A percentile compares a stretch with the other conserved stretches of the same genome.
Evolutionary conservation across 2,113 vertebrate species (phyloP).

Genomic region (Etheostoma cragini): DNA sequence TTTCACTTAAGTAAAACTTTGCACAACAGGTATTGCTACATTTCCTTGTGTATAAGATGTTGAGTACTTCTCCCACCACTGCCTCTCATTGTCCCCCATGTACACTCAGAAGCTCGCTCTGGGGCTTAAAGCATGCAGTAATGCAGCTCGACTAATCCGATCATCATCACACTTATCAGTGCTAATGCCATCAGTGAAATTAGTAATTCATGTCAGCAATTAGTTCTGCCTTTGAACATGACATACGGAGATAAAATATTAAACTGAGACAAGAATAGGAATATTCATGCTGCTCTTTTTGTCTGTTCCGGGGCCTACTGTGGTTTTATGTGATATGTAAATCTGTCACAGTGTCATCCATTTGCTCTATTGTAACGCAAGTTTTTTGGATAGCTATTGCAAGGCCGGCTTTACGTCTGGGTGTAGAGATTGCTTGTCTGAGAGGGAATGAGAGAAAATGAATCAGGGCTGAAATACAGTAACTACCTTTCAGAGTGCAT

Average conservation of each 20-base stretch:
- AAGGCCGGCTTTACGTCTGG: conserved; percentile 27
- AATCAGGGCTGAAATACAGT: conserved; percentile 7
- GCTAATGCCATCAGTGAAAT: conserved; percentile 57
- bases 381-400: conserved; percentile 31
- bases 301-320: neutral
- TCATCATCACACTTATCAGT: conserved; percentile 56
- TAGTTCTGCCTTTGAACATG: conserved; percentile 65
- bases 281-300: conserved; percentile 37
- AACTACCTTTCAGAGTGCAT: neutral
- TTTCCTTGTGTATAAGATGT: neutral
- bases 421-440: neutral
- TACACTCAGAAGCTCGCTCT: conserved; percentile 16
- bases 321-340: conserved; percentile 39
- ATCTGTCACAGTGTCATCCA: conserved; percentile 30
- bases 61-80: neutral
- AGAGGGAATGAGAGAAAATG: neutral
- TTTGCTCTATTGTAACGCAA: conserved; percentile 36
- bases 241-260: conserved; percentile 59
- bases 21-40: neutral
- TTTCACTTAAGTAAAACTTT: too few species aligned
- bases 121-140: conserved; percentile 42
- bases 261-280: conserved; percentile 53
- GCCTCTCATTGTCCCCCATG: conserved; percentile 5
- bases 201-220: conserved; percentile 64
- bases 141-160: conserved; percentile 58